phyloP scores from a whole-genome alignment of 2,113 vertebrate genomes.

The Columba livia region DNA sequence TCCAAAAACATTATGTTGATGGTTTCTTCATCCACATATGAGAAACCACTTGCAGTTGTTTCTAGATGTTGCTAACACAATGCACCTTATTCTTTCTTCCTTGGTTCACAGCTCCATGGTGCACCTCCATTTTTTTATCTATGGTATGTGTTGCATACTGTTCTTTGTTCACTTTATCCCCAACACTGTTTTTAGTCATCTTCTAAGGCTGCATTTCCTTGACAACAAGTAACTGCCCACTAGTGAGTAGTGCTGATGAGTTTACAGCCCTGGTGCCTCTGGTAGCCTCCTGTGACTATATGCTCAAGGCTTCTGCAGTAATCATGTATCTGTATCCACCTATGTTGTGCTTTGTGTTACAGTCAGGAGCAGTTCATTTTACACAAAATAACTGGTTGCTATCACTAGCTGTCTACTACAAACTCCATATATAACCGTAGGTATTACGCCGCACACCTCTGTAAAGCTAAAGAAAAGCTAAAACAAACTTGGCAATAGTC shows the following conservation, averaged over 20 bases:
- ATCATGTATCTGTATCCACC: fast-evolving
- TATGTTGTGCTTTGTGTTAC: fast-evolving
- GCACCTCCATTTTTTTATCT: background rate
- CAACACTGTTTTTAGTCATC: background rate
- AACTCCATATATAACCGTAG: background rate
- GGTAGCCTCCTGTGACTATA: background rate
- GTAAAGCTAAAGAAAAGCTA: background rate
- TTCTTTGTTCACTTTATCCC: background rate
- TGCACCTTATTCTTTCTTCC: background rate
- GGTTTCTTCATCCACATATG: background rate
- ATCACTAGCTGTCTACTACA: background rate
- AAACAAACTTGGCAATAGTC: background rate
- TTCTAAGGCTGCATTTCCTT: background rate
- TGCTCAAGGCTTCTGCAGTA: background rate
- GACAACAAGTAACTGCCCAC: background rate
- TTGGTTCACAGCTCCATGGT: fast-evolving
- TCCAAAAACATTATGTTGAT: background rate
- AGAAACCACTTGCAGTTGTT: background rate
- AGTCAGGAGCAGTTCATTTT: too few relatives aligned
- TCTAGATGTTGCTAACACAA: fast-evolving
- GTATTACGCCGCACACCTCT: background rate
- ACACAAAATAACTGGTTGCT: background rate
- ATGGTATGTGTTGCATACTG: background rate
- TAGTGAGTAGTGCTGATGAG: background rate
- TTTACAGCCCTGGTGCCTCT: background rate